Evolutionary conservation across 2,888 invertebrate species (phyloP).

Genomic region (Alitta virens): DNA sequence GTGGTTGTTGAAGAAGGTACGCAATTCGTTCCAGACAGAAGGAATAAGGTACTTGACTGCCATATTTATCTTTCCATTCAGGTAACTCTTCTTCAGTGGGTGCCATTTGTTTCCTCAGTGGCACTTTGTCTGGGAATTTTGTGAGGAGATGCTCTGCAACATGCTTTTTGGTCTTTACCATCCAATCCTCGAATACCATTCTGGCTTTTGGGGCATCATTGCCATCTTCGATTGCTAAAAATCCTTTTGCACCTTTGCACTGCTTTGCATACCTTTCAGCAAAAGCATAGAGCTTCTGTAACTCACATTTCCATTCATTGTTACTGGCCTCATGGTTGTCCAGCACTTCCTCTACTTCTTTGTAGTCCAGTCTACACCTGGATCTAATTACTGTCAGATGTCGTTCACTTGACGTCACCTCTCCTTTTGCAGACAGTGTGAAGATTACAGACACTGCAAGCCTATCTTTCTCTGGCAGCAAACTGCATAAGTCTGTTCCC

Average conservation of each 20-base stretch:
- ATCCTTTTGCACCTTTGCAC: not conserved
- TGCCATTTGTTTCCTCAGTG: not conserved
- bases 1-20: not conserved
- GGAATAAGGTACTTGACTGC: not conserved
- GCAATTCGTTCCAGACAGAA: not conserved
- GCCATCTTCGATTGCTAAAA: not conserved
- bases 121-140: not conserved
- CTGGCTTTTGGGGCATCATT: slow-evolving; percentile 3
- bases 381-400: not conserved
- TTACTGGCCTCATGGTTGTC: not conserved
- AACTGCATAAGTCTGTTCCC: slow-evolving; percentile 21
- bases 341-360: slow-evolving; percentile 64
- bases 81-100: not conserved
- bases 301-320: not conserved
- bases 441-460: slow-evolving; percentile 23
- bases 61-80: slow-evolving; percentile 1
- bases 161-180: slow-evolving; percentile 10
- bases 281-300: not conserved
- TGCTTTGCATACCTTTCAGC: not conserved
- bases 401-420: not conserved
- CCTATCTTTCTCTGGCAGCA: slow-evolving; percentile 19
- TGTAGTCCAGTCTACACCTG: slow-evolving; percentile 67
- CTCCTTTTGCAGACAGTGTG: not conserved
- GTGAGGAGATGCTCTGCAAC: not conserved
- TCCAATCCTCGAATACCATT: slow-evolving; percentile 15